A percentile compares a stretch with the other conserved stretches of the same genome.
These are phyloP conservation scores for Drosophila multiciliata DNA, from an alignment of 2,888 invertebrate genomes.

Conservation along the genomic window DNA sequence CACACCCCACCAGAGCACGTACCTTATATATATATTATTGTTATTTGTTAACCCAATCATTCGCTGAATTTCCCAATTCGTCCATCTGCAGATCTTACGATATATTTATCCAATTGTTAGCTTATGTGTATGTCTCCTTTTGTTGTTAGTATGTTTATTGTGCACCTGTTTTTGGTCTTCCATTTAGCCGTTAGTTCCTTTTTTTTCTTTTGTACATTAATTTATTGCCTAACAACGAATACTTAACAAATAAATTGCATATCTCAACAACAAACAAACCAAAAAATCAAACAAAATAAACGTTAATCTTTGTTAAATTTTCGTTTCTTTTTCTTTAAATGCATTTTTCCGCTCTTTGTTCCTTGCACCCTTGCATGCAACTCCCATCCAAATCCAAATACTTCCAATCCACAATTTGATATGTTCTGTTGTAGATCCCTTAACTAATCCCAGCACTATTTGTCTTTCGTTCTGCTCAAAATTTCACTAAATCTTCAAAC, in stretches of 20 bases:
- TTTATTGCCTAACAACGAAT: constrained; percentile 44
- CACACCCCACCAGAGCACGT: constrained; percentile 27
- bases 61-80: constrained; percentile 17
- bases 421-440: constrained; percentile 29
- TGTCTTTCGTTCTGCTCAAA: constrained; percentile 52
- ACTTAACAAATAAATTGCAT: constrained; percentile 43
- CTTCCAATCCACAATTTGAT: constrained; percentile 26
- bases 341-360: constrained; percentile 40
- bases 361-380: constrained; percentile 39
- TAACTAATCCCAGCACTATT: constrained; percentile 48
- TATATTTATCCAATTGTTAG: constrained; percentile 44
- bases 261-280: constrained; percentile 21
- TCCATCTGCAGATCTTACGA: neutral
- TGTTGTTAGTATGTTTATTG: constrained; percentile 26
- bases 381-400: neutral
- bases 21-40: constrained; percentile 1
- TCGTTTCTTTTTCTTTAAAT: constrained; percentile 48
- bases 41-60: constrained; percentile 28
- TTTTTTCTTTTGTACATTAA: constrained; percentile 52
- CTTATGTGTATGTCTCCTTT: constrained; percentile 8
- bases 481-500: constrained; percentile 53
- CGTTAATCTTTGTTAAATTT: constrained; percentile 29
- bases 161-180: constrained; percentile 30
- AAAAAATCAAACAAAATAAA: constrained; percentile 20
- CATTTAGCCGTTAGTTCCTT: constrained; percentile 23